A percentile compares a stretch with the other conserved stretches of the same genome.
phyloP scores from a whole-genome alignment of 2,113 vertebrate species.

The Pungitius pungitius region DNA sequence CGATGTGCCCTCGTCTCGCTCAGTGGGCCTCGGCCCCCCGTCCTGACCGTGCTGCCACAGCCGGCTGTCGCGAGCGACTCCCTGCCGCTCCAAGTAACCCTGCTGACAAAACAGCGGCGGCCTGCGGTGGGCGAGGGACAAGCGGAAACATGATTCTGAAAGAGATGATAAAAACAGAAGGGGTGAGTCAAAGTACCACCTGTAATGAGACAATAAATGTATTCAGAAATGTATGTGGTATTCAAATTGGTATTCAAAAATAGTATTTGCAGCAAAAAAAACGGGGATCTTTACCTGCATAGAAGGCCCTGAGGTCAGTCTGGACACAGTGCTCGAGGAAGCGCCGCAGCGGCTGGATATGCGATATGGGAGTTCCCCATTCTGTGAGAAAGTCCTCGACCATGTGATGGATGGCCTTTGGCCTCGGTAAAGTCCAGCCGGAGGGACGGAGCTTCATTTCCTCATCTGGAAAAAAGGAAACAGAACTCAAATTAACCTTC shows the following conservation, averaged over 20 bases:
- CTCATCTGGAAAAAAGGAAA: slow-evolving; percentile 76
- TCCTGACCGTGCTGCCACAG: slow-evolving; percentile 64
- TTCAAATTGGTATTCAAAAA: neutral
- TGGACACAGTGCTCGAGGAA: slow-evolving; percentile 93
- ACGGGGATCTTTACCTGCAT: slow-evolving; percentile 84
- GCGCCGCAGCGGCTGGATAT: slow-evolving; percentile 90
- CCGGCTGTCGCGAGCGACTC: slow-evolving; percentile 74
- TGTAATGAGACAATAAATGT: neutral
- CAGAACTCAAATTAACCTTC: neutral
- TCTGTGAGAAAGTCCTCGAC: slow-evolving; percentile 97
- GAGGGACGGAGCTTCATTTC: slow-evolving; percentile 87
- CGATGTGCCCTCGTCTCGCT: neutral
- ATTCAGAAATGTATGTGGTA: neutral
- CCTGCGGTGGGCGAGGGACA: slow-evolving; percentile 86
- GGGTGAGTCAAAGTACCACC: neutral
- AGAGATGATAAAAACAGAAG: slow-evolving; percentile 11
- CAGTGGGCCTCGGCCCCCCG: slow-evolving; percentile 60
- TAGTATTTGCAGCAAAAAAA: neutral
- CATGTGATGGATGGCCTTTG: slow-evolving; percentile 89
- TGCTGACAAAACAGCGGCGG: slow-evolving; percentile 90
- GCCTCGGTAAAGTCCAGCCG: slow-evolving; percentile 90
- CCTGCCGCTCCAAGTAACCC: slow-evolving; percentile 86
- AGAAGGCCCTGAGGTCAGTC: slow-evolving; percentile 91
- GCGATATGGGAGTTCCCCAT: slow-evolving; percentile 90
- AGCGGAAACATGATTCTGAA: slow-evolving; percentile 92